These are phyloP conservation scores for Latrodectus geometricus DNA, from an alignment of 1,140 invertebrate genomes.

Conservation along the genomic window DNA sequence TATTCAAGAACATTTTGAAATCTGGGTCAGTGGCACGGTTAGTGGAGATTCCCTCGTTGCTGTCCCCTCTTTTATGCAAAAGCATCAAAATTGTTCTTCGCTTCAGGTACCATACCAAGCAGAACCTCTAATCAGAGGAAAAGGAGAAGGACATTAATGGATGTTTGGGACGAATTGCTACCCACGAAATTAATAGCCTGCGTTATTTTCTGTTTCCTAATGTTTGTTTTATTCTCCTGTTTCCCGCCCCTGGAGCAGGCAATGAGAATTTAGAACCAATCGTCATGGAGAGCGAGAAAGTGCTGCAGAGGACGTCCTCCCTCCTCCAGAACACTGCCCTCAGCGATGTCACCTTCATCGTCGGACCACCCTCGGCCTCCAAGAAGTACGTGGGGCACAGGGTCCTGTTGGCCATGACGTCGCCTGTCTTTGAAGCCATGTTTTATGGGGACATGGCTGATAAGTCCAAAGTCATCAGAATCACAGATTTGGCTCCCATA, in stretches of 20 bases:
- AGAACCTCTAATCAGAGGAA: constrained; percentile 24
- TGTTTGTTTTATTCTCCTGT: constrained; percentile 7
- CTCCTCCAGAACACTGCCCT: constrained; percentile 66
- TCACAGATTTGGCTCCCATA: constrained; percentile 66
- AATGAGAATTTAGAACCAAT: background rate
- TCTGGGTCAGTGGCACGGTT: constrained; percentile 28
- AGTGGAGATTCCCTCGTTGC: constrained; percentile 5
- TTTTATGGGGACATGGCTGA: constrained; percentile 68
- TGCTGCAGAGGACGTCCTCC: constrained; percentile 62
- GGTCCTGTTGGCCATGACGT: constrained; percentile 66
- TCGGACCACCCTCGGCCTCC: constrained; percentile 65
- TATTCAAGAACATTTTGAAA: background rate
- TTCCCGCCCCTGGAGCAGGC: background rate
- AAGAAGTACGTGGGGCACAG: constrained; percentile 67
- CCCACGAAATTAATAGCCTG: constrained; percentile 9
- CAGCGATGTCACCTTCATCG: constrained; percentile 67
- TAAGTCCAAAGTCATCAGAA: constrained; percentile 66
- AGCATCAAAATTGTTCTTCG: constrained; percentile 37
- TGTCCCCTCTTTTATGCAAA: constrained; percentile 7
- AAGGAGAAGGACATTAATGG: background rate
- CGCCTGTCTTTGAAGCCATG: constrained; percentile 66
- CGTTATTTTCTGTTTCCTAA: background rate
- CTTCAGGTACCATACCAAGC: constrained; percentile 15
- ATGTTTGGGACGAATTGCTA: constrained; percentile 7
- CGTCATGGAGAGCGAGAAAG: constrained; percentile 61